Percentiles rank a stretch among this genome's conserved stretches.
Evolutionary conservation across 2,888 invertebrate species (phyloP).

Genomic region (Drosophila lutescens): DNA sequence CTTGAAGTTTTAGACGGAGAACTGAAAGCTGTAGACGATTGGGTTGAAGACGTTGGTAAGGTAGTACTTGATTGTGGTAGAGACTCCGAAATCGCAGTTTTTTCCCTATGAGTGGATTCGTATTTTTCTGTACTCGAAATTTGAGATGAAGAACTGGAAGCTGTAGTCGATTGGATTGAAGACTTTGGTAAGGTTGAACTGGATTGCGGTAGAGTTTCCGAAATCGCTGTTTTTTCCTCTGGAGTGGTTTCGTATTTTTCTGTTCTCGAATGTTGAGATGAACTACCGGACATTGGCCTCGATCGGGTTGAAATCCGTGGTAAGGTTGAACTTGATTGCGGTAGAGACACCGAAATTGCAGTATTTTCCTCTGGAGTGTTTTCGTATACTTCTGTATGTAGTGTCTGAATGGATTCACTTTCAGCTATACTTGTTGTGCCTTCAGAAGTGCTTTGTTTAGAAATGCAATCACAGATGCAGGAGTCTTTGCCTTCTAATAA

Average conservation of each 20-base stretch:
- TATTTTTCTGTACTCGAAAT: neutral
- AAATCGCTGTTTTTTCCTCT: neutral
- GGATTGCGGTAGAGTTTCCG: neutral
- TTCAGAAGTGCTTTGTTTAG: no score
- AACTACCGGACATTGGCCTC: neutral
- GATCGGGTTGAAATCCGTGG: no score
- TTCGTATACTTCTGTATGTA: no score
- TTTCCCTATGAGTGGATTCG: neutral
- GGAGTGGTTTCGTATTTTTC: no score
- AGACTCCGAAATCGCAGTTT: neutral
- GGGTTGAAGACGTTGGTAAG: neutral
- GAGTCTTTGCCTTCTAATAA: neutral
- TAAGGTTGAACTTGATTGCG: no score
- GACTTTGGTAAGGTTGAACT: neutral
- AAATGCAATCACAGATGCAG: neutral
- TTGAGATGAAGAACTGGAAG: neutral
- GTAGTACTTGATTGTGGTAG: neutral
- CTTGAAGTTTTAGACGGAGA: neutral
- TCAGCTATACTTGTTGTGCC: no score
- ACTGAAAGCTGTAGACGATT: neutral
- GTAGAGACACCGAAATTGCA: no score
- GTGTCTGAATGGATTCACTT: no score
- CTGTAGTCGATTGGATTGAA: rapidly evolving
- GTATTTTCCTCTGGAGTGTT: no score
- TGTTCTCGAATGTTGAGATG: neutral